Evolutionary conservation across 2,113 vertebrate species (phyloP).

Genomic region (Hydropotes inermis): DNA sequence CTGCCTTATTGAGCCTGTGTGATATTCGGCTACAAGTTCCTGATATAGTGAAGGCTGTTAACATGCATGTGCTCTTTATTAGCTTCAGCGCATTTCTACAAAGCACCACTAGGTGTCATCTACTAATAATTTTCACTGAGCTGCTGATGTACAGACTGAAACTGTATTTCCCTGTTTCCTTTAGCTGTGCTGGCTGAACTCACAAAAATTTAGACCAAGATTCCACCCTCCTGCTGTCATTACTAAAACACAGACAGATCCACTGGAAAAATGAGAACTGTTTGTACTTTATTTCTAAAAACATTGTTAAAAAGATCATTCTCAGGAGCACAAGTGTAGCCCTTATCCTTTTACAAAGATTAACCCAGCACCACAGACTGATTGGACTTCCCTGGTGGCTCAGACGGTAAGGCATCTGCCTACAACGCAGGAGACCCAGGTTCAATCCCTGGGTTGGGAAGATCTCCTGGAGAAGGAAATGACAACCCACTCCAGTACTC

Average conservation of each 20-base stretch:
- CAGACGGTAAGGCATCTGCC: neutral
- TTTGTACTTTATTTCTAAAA: neutral
- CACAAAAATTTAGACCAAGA: neutral
- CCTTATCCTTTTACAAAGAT: neutral
- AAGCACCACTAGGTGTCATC: constrained; percentile 59
- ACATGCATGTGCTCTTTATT: neutral
- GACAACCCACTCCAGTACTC: neutral
- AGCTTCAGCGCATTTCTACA: neutral
- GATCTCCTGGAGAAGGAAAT: neutral
- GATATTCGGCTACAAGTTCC: neutral
- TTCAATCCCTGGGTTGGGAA: neutral
- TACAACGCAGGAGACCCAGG: neutral
- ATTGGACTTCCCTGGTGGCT: neutral
- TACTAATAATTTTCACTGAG: neutral
- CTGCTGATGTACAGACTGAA: neutral
- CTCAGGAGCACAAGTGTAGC: neutral
- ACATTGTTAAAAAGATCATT: neutral
- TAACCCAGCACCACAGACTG: neutral
- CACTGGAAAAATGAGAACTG: neutral
- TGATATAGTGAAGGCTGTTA: neutral
- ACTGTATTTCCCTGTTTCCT: neutral
- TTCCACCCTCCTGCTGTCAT: neutral
- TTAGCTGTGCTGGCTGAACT: neutral
- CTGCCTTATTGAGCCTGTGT: neutral
- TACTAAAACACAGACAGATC: neutral